phyloP scores from a whole-genome alignment of 2,797 vertebrate genomes.

The Sebastiscus tertius region DNA sequence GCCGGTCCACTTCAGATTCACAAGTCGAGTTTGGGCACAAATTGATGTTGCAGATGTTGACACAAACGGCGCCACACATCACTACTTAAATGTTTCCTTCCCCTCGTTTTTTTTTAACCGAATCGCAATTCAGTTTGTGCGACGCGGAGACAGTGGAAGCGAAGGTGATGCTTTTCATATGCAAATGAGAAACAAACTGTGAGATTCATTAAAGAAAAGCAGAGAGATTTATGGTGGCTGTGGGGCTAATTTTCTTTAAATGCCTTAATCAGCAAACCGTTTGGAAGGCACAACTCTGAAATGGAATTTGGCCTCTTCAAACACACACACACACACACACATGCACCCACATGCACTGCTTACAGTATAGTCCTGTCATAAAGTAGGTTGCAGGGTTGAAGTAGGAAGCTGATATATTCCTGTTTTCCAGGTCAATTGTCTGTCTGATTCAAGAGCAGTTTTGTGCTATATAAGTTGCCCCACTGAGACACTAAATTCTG shows the following conservation, averaged over 20 bases:
- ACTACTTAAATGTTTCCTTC: constrained; percentile 33
- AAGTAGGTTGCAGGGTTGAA: constrained; percentile 24
- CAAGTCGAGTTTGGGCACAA: background rate
- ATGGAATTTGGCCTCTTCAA: constrained; percentile 33
- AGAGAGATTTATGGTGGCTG: constrained; percentile 52
- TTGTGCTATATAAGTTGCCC: constrained; percentile 10
- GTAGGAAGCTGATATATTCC: constrained; percentile 20
- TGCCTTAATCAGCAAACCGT: constrained; percentile 69
- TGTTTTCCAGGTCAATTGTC: constrained; percentile 46
- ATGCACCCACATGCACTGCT: background rate
- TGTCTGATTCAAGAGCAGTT: constrained; percentile 21
- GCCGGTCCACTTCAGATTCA: constrained; percentile 28
- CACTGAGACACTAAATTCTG: constrained; percentile 3
- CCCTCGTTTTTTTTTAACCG: constrained; percentile 17
- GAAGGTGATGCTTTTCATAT: constrained; percentile 71
- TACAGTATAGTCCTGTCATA: background rate
- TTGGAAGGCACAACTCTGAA: constrained; percentile 46
- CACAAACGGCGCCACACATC: constrained; percentile 33
- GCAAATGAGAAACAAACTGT: constrained; percentile 61
- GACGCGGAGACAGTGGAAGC: constrained; percentile 28
- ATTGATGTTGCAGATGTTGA: constrained; percentile 55
- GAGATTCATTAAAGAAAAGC: constrained; percentile 64
- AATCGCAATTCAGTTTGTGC: constrained; percentile 50
- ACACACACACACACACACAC: background rate
- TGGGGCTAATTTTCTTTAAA: constrained; percentile 67